Evolutionary conservation across 2,113 vertebrate species (phyloP).

Genomic region (Nesogale talazaci): DNA sequence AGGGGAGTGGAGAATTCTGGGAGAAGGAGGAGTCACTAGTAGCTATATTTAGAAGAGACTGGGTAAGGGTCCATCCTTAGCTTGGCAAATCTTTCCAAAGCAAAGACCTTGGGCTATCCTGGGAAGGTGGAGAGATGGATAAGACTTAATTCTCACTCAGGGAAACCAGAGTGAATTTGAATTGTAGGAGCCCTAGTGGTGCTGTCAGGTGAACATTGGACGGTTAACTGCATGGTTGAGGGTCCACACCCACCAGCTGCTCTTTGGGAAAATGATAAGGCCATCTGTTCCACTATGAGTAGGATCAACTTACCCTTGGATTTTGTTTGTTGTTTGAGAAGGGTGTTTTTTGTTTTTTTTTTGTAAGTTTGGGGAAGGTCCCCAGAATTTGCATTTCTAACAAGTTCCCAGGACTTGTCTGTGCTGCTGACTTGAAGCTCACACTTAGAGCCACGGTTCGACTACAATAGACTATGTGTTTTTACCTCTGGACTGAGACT

Average conservation of each 20-base stretch:
- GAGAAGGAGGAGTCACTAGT: neutral
- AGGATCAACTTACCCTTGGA: too few species aligned
- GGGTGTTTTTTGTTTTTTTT: too few species aligned
- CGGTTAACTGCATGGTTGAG: too few species aligned
- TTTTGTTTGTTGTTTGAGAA: too few species aligned
- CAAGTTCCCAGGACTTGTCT: neutral
- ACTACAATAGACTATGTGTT: accelerated
- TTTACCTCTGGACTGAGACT: neutral
- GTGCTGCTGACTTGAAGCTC: neutral
- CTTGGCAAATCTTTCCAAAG: neutral
- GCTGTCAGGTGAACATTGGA: too few species aligned
- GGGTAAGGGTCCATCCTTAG: neutral
- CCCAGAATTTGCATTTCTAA: neutral
- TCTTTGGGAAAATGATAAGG: too few species aligned
- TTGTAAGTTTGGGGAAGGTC: too few species aligned
- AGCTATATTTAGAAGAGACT: neutral
- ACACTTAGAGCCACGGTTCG: neutral
- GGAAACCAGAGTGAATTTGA: neutral
- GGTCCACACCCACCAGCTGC: too few species aligned
- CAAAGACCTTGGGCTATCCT: neutral
- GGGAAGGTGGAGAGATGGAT: neutral
- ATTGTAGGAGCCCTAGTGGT: too few species aligned
- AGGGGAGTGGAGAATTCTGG: neutral
- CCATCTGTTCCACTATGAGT: too few species aligned
- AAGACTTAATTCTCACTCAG: neutral